Base-by-base conservation (phyloP, 2,113 vertebrate genomes). In the Holacanthus passer region DNA sequence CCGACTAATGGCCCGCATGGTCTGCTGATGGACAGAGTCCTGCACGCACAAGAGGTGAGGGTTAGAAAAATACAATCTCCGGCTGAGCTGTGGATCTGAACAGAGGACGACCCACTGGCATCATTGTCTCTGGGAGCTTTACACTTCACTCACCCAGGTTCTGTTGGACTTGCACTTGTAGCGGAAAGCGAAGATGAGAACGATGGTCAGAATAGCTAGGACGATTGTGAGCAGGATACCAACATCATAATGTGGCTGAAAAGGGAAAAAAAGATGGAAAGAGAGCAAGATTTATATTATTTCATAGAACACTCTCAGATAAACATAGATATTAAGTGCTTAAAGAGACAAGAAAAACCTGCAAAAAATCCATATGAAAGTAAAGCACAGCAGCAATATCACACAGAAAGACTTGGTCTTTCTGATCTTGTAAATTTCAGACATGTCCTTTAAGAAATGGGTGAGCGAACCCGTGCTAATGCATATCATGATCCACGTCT, bases 141-240 rank as follows among this genome's bases (percentile, higher is more conserved):
- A 12, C 3, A 22, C 12, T 8, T 62, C 53, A 89, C 94, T 95
- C 89, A 97, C 97, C 97, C 95, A 97, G 67, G 94, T 95, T 88
- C 96, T 94, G 92, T 92, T 96, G 82, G 95, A 94, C 75, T 96
- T 96, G 94, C 97, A 98, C 90, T 96, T 96, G 52, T 96, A 96
- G 55, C 97, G 96, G 73, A 96, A 94, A 35, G 96, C 95, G 72
- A 97, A 97, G 85, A 97, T 96, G 27, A 97, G 60, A 80, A 98
- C 89, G 79, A 99, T 96, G 88, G 96, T 94, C 1, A 97, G 88
- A 69, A 98, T 95, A 0, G 95, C 97, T 79, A 97, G 94, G 85
- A 98, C 95, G 63, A 99, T 96, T 0, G 98, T 99, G 90, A 98
- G 95, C 78, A 99, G 95, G 87, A 99, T 99, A 79, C 97, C 97